A percentile compares a stretch with the other conserved stretches of the same genome.
Evolutionary conservation across 2,888 invertebrate genomes (phyloP).

Genomic region (Tribolium freemani): DNA sequence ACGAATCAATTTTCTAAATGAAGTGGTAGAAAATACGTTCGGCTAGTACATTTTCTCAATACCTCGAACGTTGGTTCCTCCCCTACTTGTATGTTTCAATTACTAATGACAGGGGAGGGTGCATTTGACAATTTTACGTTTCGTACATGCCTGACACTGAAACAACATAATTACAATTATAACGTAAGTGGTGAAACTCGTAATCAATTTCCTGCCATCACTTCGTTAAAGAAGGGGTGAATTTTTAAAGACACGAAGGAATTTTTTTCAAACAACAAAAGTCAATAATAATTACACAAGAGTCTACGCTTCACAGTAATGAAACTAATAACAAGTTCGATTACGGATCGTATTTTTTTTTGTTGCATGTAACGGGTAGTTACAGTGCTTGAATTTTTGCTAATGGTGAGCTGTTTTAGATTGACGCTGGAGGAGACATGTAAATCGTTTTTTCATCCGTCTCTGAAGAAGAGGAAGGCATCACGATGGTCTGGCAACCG

Average conservation of each 20-base stretch:
- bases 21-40: not conserved
- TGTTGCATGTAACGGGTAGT: not conserved
- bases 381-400: not conserved
- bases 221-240: not conserved
- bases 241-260: slow-evolving; percentile 2
- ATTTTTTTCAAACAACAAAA: not conserved
- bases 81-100: slow-evolving; percentile 3
- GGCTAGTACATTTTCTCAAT: not conserved
- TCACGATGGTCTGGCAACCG: slow-evolving; percentile 56
- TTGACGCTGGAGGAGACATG: slow-evolving; percentile 42
- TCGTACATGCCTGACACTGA: slow-evolving; percentile 1
- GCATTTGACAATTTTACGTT: slow-evolving; percentile 4
- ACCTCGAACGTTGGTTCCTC: not conserved
- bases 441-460: slow-evolving; percentile 35
- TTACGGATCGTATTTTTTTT: slow-evolving; percentile 5
- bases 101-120: not conserved
- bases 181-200: slow-evolving; percentile 4
- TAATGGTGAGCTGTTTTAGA: not conserved
- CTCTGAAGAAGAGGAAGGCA: not conserved
- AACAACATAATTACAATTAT: slow-evolving; percentile 7
- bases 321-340: slow-evolving; percentile 12
- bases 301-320: not conserved
- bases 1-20: not conserved
- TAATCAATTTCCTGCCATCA: slow-evolving; percentile 11
- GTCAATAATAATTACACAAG: slow-evolving; percentile 2